Evolutionary conservation across 2,888 invertebrate genomes (phyloP), one percentile per base, ranked within the genome.

Genomic region (Macaria notata): DNA sequence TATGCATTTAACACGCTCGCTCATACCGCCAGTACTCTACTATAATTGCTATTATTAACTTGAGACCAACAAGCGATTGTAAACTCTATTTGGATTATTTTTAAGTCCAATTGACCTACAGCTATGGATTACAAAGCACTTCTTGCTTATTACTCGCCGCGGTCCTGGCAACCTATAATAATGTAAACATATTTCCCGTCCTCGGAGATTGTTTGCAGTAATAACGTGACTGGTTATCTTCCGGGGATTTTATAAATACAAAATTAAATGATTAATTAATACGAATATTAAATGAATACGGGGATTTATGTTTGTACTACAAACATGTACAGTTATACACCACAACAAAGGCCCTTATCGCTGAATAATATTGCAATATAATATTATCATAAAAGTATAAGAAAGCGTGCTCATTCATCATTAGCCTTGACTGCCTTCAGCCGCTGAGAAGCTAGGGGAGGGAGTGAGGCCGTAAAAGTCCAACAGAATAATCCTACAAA

Each of bases 371-470:
- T 47, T 54, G 44, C 46, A 49, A 53, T 58, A 57, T 48, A 57
- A 49, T 49, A 58, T 48, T 59, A 47, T 38, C 46, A 44, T 58
- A 62, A 63, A 55, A 60, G 58, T 59, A 84, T 80, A 72, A 81
- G 76, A 83, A 83, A 78, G 78, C 79, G 69, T 70, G 72, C 66
- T 74, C 83, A 83, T 88, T 83, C 78, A 87, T 88, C 87, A 86
- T 78, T 74, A 71, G 66, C 73, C 70, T 80, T 73, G 79, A 81
- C 78, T 83, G 76, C 76, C 81, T 83, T 80, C 75, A 78, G 61
- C 63, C 57, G 66, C 63, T 67, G 65, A 71, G 70, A 78, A 75
- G 80, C 75, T 71, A 71, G 64, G 19, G 64, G 72, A 72, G 72
- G 61, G 69, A 70, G 69, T 67, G 59, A 68, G 68, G 66, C 69